Evolutionary conservation across 2,888 invertebrate species (phyloP), one percentile per base, ranked within the genome.

Genomic region (Papilio gigon): DNA sequence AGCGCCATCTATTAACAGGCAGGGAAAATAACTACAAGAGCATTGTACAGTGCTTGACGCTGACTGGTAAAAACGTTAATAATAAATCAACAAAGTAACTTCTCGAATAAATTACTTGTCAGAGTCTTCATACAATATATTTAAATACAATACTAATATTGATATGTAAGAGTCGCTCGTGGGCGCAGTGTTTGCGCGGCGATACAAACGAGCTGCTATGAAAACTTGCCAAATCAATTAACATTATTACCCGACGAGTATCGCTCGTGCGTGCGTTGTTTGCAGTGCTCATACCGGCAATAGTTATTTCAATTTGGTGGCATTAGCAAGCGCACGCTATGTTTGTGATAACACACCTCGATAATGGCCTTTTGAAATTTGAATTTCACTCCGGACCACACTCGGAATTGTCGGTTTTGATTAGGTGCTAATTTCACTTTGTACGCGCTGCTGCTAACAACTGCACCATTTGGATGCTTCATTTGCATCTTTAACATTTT

Each of bases 251-350:
- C 71, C 76, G 68, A 67, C 73, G 78, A 74, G 74, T 77, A 71
- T 68, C 35, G 65, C 71, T 71, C 72, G 73, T 63, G 67, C 35
- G 40, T 65, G n/a, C 35, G 27, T 37, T 76, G 71, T 77, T 76
- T 74, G 71, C 66, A 68, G 68, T 83, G 80, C 78, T 80, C 81
- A 81, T 86, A 81, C 79, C 75, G 78, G 74, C 81, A 77, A 79
- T 85, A 78, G 83, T 83, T 80, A 80, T 82, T 84, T 89, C 87
- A 88, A 89, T 89, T 88, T 85, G 71, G 80, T 76, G 74, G 75
- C 74, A 81, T 88, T 88, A 88, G 73, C 83, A 77, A 65, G 65
- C 72, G 75, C 73, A 70, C 65, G 78, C 67, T 50, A 77, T 78
- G 77, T 80, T 79, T 78, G 74, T 56, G 60, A 65, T 70, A 71